A percentile compares a stretch with the other conserved stretches of the same genome.
Evolutionary conservation across 2,888 invertebrate genomes (phyloP).

Genomic region (Hirtodrosophila histrioides): DNA sequence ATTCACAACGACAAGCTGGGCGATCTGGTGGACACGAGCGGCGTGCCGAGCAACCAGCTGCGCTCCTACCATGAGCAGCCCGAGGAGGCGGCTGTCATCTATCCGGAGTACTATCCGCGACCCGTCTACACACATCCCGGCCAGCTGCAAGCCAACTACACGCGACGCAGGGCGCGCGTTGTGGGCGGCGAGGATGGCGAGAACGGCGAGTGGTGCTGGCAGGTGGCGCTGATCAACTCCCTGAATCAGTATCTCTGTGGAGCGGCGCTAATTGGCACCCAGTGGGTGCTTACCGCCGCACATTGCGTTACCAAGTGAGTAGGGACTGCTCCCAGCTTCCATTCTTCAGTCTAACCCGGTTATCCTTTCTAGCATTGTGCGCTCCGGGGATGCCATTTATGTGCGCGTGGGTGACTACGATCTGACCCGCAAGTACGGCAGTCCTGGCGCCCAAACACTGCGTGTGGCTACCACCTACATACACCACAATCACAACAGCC

Average conservation of each 20-base stretch:
- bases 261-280: slow-evolving; percentile 95
- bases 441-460: slow-evolving; percentile 95
- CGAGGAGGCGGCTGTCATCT: slow-evolving; percentile 41
- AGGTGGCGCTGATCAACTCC: slow-evolving; percentile 96
- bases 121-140: slow-evolving; percentile 31
- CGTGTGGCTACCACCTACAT: slow-evolving; percentile 97
- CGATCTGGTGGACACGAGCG: slow-evolving; percentile 78
- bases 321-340: too few species aligned
- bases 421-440: slow-evolving; percentile 94
- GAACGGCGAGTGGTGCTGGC: slow-evolving; percentile 98
- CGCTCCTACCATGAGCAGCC: slow-evolving; percentile 73
- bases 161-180: slow-evolving; percentile 85
- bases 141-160: slow-evolving; percentile 50
- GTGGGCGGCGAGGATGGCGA: slow-evolving; percentile 96
- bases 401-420: slow-evolving; percentile 97
- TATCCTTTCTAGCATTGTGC: slow-evolving; percentile 89
- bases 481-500: slow-evolving; percentile 97
- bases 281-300: slow-evolving; percentile 97
- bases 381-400: slow-evolving; percentile 97
- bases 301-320: slow-evolving; percentile 96
- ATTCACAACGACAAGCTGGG: slow-evolving; percentile 84
- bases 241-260: slow-evolving; percentile 97
- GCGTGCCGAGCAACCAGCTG: slow-evolving; percentile 72
- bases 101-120: slow-evolving; percentile 59
- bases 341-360: background rate